Base-by-base conservation (phyloP, 1,140 invertebrate genomes). In the Drosophila dunni region DNA sequence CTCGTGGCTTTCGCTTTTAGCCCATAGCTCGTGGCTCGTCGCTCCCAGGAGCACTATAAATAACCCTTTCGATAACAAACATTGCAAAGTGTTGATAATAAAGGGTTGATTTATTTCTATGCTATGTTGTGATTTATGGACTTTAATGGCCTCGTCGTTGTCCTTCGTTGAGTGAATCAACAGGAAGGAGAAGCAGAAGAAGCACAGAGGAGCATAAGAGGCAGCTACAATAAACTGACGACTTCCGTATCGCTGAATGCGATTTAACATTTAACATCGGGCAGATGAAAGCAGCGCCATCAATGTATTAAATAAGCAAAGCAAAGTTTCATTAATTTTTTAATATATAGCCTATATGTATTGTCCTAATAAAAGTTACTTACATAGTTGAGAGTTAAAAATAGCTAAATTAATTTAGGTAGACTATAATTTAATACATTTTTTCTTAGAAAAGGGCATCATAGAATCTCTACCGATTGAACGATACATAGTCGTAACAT, bases 51-150 rank as follows among this genome's bases (percentile, higher is more conserved):
- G 84, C 58, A 88, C 84, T 88, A 88, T 88, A 88, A 88, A 88
- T 88, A 88, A 88, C 84, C 84, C 84, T 88, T 84, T 89, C 84
- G 84, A 88, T 88, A 88, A 88, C 84, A 89, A 89, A 89, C 80
- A 88, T 89, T 89, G 84, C 84, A 84, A 88, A 89, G 84, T 88
- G 84, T 89, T 88, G 84, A 88, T 88, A 88, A 88, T 88, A 88
- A 88, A 89, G 84, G 84, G 84, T 88, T 88, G 84, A 88, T 88
- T 88, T 88, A 88, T 88, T 88, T 88, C 84, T 89, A 89, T 89
- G 84, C 84, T 78, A 89, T 83, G 84, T 83, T 89, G 84, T 88
- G 84, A 88, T 88, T 88, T 88, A 88, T 88, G 84, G 75, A 76
- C 84, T 88, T 89, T 88, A 88, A 88, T 89, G 84, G 80, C 80